Evolutionary conservation across 1,140 invertebrate species (phyloP), one percentile per base, ranked within the genome.

Genomic region (Idris sp.): DNA sequence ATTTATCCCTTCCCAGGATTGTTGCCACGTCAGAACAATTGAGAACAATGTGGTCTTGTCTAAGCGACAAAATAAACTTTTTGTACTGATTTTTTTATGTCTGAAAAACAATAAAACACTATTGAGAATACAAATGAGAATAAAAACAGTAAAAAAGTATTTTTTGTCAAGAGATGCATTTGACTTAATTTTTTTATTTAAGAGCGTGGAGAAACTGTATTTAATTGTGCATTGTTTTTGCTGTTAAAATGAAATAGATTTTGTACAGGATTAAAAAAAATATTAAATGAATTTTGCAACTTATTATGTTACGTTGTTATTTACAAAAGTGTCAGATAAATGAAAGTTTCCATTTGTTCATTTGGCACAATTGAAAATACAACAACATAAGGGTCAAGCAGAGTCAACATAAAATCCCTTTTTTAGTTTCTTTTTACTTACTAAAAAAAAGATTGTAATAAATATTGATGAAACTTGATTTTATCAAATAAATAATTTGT

Each of bases 71-170:
- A 28, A 41, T 18, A 33, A 62, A 51, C 10, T 9, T 64, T 51
- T 64, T 64, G 59, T 64, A 64, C 59, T 64, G 38, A 51, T n/a
- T 49, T 62, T 61, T 64, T 64, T 25, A 64, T 51, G 51, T 64
- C 18, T n/a, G n/a, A n/a, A n/a, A n/a, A n/a, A n/a, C n/a, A n/a
- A n/a, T n/a, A n/a, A n/a, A n/a, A n/a, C n/a, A n/a, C n/a, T n/a
- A n/a, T n/a, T n/a, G n/a, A n/a, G n/a, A n/a, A n/a, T n/a, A n/a
- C n/a, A n/a, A n/a, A n/a, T n/a, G n/a, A n/a, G 48, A 31, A 43
- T 13, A 25, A 31, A 38, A 51, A 18, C 26, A n/a, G 18, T 49
- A 49, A n/a, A 41, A 44, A 41, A 62, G 46, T 62, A 62, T 61
- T 62, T 62, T 51, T 41, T 6, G 46, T 62, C 59, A 51, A 10